Evolutionary conservation across 1,140 invertebrate genomes (phyloP), one percentile per base, ranked within the genome.

Genomic region (Medauroidea extradentata): DNA sequence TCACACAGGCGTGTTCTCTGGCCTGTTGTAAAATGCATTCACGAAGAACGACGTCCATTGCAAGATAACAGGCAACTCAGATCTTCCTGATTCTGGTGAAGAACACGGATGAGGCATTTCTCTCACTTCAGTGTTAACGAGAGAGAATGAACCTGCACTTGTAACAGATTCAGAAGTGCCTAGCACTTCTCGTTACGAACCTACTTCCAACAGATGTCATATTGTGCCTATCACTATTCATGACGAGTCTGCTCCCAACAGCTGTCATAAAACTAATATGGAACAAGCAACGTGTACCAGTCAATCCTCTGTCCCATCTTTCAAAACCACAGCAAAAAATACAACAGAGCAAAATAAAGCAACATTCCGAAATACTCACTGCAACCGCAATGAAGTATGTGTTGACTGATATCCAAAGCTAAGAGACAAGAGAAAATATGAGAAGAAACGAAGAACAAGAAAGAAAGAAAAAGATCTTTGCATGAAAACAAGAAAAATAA

Each of bases 21-120:
- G 67, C 1, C 68, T 73, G 19, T 69, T 78, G 3, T 78, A 78
- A 67, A 65, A 34, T 8, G 65, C 70, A 19, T 72, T 64, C 60
- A 57, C 71, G 48, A 67, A 67, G 57, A 64, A 48, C 25, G 59
- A 65, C 58, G 54, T 43, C 13, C 34, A 29, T 44, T 39, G 63
- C 63, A 72, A 67, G 54, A 71, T 73, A n/a, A 19, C 8, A 11
- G 43, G 7, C 21, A 19, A 46, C 14, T 11, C n/a, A n/a, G n/a
- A n/a, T n/a, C n/a, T n/a, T n/a, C n/a, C n/a, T n/a, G n/a, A 9
- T 9, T 46, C 18, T 14, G 8, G 21, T 9, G 8, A 8, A 9
- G 8, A 7, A 9, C 7, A 9, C 8, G 18, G 8, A 46, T 7
- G 18, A 46, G 7, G 14, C 7, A 7, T 7, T 8, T 11, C 8